phyloP scores from a whole-genome alignment of 2,797 vertebrate genomes.

The Notoglanidium macrostoma region DNA sequence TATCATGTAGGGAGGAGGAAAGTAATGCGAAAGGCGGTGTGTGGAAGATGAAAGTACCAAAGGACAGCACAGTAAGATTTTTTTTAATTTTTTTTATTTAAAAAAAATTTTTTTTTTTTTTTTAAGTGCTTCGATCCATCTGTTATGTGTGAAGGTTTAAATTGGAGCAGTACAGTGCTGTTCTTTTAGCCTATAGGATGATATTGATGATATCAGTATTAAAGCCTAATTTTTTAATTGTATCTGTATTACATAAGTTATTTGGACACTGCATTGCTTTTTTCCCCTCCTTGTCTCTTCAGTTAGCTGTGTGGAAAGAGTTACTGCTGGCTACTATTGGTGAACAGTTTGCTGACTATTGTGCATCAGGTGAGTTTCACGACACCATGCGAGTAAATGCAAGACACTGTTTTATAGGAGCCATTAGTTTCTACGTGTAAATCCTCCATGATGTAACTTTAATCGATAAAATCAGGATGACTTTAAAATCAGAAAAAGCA shows the following conservation, averaged over 20 bases:
- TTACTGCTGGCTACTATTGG: conserved; percentile 91
- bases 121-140: not conserved
- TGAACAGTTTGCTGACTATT: conserved; percentile 92
- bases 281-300: not conserved
- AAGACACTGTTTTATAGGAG: not conserved
- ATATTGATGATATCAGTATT: no score
- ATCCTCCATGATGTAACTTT: not conserved
- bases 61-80: conserved; percentile 86
- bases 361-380: conserved; percentile 81
- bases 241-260: not conserved
- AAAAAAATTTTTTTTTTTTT: conserved; percentile 41
- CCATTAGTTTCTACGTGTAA: not conserved
- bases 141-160: not conserved
- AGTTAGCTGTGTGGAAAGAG: conserved; percentile 95
- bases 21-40: conserved; percentile 94
- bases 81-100: not conserved
- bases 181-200: not conserved
- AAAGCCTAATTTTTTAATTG: not conserved
- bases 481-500: not conserved
- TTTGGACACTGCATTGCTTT: not conserved
- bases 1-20: conserved; percentile 88
- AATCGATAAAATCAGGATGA: not conserved
- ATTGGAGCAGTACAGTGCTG: no score
- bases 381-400: not conserved
- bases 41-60: conserved; percentile 98